A percentile compares a stretch with the other conserved stretches of the same genome.
phyloP scores from a whole-genome alignment of 2,113 vertebrate genomes.

The Junco hyemalis region DNA sequence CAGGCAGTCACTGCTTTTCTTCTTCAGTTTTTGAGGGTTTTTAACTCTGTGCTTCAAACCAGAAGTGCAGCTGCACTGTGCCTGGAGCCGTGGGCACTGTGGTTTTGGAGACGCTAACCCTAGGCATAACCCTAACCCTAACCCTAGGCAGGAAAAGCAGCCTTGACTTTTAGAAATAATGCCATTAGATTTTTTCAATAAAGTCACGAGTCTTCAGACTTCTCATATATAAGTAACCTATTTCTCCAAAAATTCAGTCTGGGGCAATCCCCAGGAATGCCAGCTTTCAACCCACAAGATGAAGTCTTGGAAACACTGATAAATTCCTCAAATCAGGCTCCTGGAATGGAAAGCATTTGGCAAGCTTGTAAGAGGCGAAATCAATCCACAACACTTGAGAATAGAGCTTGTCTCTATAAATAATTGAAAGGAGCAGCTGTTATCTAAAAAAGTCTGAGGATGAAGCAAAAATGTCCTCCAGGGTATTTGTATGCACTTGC shows the following conservation, averaged over 20 bases:
- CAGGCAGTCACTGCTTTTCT: not conserved
- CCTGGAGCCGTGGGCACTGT: too few species aligned
- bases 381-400: not conserved
- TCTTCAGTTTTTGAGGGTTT: constrained; percentile 29
- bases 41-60: not conserved
- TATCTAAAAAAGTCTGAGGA: not conserved
- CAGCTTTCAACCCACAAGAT: not conserved
- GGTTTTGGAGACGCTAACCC: too few species aligned
- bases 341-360: constrained; percentile 51
- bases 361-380: not conserved
- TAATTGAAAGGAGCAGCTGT: constrained; percentile 44
- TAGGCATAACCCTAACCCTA: too few species aligned
- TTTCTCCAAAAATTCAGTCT: constrained; percentile 22
- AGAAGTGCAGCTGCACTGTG: not conserved
- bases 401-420: constrained; percentile 27
- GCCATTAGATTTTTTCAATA: constrained; percentile 2
- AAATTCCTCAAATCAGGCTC: constrained; percentile 24
- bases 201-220: not conserved
- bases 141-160: too few species aligned
- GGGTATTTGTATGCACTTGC: not conserved
- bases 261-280: constrained; percentile 3
- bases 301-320: not conserved
- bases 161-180: not conserved
- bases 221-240: not conserved
- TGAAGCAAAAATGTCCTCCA: not conserved